Base-by-base conservation (phyloP, 2,888 invertebrate genomes). In the Clivina fossor region DNA sequence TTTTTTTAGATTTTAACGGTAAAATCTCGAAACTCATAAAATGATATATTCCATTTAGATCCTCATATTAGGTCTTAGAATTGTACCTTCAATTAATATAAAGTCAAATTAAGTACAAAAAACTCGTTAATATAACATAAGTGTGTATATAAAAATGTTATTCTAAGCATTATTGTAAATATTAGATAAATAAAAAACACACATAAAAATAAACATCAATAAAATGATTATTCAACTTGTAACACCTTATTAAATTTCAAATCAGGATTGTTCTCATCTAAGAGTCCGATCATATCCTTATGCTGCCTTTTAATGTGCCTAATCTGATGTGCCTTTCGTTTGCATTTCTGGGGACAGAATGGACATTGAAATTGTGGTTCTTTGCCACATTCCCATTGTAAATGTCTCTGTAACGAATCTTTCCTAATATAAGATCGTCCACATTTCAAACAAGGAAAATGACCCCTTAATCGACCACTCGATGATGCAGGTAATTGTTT, bases 371-470 rank as follows among this genome's bases (percentile, higher is more conserved):
- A 84, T 68, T 83, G 81, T 15, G 86, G 85, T 64, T 81, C 80
- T 69, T 83, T 84, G 62, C 83, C 82, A 69, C 90, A 90, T 70
- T 90, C 89, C 73, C 86, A 85, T 68, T 83, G 84, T 66, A 85
- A 79, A 72, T 90, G 89, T 56, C 89, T 80, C 69, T 85, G 86
- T 57, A 90, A 74, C n/a, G 87, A 88, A 62, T 86, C 85, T 69
- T 86, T 87, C 70, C 85, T 80, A 69, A 84, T 84, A 78, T 91
- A 92, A 58, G 82, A 82, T 73, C 90, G 88, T 54, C 86, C 85
- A 71, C 91, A 92, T 63, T 80, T 79, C 60, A 78, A 78, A 74
- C 87, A 87, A 60, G 78, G 66, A 68, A 78, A 79, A 64, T 78
- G 75, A 2, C 74, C 74, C 35, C 68, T 65, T 35, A 71, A 70